A percentile compares a stretch with the other conserved stretches of the same genome.
Evolutionary conservation across 2,888 invertebrate species (phyloP).

Genomic region (Dolichopus griseipennis): DNA sequence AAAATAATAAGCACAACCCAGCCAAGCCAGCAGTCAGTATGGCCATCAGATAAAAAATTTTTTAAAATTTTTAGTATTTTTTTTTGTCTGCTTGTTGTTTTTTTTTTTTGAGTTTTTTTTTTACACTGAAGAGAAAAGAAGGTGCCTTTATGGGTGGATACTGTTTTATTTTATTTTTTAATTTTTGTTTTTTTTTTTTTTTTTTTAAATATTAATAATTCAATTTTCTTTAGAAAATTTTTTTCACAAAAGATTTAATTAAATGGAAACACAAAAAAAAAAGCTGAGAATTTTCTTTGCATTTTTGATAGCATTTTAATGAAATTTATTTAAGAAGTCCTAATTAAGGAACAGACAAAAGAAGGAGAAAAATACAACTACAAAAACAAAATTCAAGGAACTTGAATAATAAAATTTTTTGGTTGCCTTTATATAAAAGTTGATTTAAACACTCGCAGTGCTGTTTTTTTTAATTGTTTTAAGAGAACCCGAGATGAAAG

Average conservation of each 20-base stretch:
- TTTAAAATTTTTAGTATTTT: not conserved
- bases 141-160: not conserved
- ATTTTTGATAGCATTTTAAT: not conserved
- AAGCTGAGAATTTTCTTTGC: not conserved
- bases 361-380: no score
- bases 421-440: no score
- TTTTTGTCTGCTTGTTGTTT: not conserved
- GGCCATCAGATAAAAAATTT: not conserved
- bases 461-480: no score
- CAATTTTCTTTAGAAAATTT: not conserved
- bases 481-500: no score
- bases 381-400: no score
- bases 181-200: no score
- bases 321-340: constrained; percentile 1
- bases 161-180: not conserved
- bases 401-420: no score
- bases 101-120: not conserved
- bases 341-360: not conserved
- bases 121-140: not conserved
- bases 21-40: no score
- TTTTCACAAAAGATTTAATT: not conserved
- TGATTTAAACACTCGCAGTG: no score
- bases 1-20: no score
- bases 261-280: not conserved
- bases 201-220: not conserved